Conservation (phyloP, 2,797 vertebrate species). For the Megalops cyprinoides region DNA sequence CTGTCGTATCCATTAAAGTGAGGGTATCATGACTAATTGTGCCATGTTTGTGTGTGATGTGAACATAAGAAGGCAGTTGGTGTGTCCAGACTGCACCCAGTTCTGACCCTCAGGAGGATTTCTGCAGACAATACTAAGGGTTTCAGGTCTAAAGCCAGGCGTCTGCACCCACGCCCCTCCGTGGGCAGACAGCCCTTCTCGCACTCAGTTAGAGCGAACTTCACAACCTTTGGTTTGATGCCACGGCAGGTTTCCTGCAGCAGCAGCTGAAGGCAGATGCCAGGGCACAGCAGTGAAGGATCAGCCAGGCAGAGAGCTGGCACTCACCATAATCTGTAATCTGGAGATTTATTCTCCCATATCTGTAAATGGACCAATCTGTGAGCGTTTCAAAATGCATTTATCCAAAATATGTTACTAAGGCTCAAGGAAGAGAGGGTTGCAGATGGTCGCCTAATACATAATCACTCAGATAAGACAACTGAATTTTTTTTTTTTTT, state of each 20-base stretch:
- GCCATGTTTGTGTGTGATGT: constrained; percentile 13
- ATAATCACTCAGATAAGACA: constrained; percentile 42
- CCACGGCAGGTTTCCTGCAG: constrained; percentile 31
- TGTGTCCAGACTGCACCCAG: constrained; percentile 30
- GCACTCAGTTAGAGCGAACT: constrained; percentile 38
- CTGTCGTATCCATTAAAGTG: constrained; percentile 27
- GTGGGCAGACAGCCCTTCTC: constrained; percentile 37
- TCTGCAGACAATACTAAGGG: constrained; percentile 21
- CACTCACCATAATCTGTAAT: constrained; percentile 54
- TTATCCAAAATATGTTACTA: constrained; percentile 47
- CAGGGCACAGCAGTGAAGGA: constrained; percentile 38
- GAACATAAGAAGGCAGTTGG: constrained; percentile 32
- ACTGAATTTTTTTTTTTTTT: constrained; percentile 39
- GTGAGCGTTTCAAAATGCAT: constrained; percentile 48
- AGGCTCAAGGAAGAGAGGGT: constrained; percentile 40
- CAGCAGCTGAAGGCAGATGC: constrained; percentile 42
- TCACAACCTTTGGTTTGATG: constrained; percentile 41
- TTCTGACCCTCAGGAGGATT: constrained; percentile 24
- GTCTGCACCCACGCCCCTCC: constrained; percentile 29
- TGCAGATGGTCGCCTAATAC: constrained; percentile 39
- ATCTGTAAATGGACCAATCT: constrained; percentile 56
- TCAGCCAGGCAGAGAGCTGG: constrained; percentile 45
- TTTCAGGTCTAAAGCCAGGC: constrained; percentile 27
- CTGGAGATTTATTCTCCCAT: constrained; percentile 52
- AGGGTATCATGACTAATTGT: neutral